phyloP scores from a whole-genome alignment of 2,888 invertebrate genomes.

The Cantharis flavilabris region DNA sequence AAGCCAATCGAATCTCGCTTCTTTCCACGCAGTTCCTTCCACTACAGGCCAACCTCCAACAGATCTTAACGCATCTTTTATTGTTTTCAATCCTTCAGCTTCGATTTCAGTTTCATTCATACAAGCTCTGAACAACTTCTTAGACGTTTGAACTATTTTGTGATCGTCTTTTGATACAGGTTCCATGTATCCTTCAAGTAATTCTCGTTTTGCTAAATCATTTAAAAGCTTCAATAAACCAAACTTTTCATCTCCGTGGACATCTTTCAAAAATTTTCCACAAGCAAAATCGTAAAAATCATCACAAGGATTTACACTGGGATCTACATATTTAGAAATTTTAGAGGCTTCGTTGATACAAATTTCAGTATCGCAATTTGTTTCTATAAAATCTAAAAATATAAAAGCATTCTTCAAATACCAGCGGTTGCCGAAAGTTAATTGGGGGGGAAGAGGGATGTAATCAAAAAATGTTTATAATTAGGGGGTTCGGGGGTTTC shows the following conservation, averaged over 20 bases:
- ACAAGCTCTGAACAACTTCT: conserved; percentile 45
- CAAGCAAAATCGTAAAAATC: conserved; percentile 18
- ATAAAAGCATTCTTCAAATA: background rate
- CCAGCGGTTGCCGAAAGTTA: no score
- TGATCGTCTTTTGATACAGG: conserved; percentile 25
- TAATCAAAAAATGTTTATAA: no score
- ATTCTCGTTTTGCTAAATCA: background rate
- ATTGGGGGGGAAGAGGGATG: no score
- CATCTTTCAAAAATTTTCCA: conserved; percentile 8
- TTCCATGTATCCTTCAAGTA: conserved; percentile 27
- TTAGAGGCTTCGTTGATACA: conserved; percentile 18
- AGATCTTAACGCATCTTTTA: conserved; percentile 50
- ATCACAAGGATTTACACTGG: conserved; percentile 16
- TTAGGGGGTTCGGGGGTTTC: no score
- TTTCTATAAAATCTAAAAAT: background rate
- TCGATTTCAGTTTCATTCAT: conserved; percentile 48
- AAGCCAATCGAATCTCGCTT: conserved; percentile 50
- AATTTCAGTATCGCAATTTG: conserved; percentile 4
- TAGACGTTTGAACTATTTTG: conserved; percentile 33
- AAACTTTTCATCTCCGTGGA: conserved; percentile 14
- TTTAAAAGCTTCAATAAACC: background rate
- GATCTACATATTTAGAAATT: conserved; percentile 6
- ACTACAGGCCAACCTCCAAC: conserved; percentile 66
- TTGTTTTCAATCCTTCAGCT: conserved; percentile 44
- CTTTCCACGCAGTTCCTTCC: conserved; percentile 55